These are phyloP conservation scores for Rhopalosiphum nymphaeae DNA, from an alignment of 2,888 invertebrate genomes.

Conservation along the genomic window DNA sequence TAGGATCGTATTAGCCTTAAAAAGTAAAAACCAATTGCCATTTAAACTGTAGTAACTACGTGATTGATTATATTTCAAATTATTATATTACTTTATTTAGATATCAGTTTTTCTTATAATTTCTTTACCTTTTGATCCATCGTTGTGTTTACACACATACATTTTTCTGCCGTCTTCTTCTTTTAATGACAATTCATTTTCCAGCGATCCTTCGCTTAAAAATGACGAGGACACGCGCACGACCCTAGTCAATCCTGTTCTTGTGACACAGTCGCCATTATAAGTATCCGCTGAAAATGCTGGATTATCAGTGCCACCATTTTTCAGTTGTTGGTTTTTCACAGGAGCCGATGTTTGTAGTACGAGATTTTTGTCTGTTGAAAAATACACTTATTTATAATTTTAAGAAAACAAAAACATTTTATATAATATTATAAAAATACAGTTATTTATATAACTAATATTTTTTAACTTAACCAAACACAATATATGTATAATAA, in stretches of 20 bases:
- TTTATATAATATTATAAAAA: not conserved
- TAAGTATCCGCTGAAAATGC: constrained; percentile 28
- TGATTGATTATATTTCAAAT: not conserved
- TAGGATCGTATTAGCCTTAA: not conserved
- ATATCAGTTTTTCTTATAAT: not conserved
- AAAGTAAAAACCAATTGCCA: not conserved
- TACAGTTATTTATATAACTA: not conserved
- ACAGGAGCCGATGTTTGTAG: constrained; percentile 39
- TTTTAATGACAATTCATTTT: constrained; percentile 10
- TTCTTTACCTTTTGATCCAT: constrained; percentile 45
- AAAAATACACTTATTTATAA: not conserved
- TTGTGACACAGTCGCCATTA: not conserved
- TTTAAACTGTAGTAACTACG: not conserved
- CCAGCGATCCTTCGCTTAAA: not conserved
- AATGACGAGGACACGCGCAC: not conserved
- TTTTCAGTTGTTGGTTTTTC: not conserved
- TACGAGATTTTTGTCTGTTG: constrained; percentile 42
- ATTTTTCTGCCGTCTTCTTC: constrained; percentile 8
- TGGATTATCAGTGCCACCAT: constrained; percentile 40
- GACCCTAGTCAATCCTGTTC: not conserved
- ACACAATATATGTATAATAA: not conserved
- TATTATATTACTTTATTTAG: not conserved
- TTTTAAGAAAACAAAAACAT: not conserved
- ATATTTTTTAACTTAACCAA: not conserved
- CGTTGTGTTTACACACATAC: constrained; percentile 31